phyloP scores from a whole-genome alignment of 2,888 invertebrate species.

The Deladenus siricidicola region DNA sequence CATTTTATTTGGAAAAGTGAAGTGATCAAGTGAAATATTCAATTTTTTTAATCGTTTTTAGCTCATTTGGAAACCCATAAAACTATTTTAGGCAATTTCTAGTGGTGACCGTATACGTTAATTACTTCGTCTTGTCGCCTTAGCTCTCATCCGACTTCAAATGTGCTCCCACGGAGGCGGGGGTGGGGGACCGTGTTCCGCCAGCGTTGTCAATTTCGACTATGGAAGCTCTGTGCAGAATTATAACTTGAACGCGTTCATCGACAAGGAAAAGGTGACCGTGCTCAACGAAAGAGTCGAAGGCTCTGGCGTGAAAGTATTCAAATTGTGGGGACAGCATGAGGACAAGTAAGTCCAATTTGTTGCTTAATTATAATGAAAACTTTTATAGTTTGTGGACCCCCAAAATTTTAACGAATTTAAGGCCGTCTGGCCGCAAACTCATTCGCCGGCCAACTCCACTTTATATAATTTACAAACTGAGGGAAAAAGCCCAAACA shows the following conservation, averaged over 20 bases:
- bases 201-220: constrained; percentile 22
- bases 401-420: too few relatives aligned
- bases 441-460: too few relatives aligned
- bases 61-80: too few relatives aligned
- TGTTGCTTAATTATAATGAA: background rate
- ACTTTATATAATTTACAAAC: background rate
- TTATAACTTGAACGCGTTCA: constrained; percentile 26
- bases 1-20: too few relatives aligned
- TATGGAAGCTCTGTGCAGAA: constrained; percentile 22
- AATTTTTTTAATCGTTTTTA: too few relatives aligned
- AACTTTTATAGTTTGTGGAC: background rate
- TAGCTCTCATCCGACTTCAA: too few relatives aligned
- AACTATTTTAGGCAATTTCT: too few relatives aligned
- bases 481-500: too few relatives aligned
- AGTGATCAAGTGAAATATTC: too few relatives aligned
- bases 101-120: too few relatives aligned
- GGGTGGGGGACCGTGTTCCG: constrained; percentile 20
- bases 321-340: constrained; percentile 60
- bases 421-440: too few relatives aligned
- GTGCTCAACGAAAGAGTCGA: constrained; percentile 82
- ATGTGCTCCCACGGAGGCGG: constrained; percentile 21
- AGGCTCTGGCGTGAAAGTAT: constrained; percentile 77
- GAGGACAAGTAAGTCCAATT: constrained; percentile 25
- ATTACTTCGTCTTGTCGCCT: too few relatives aligned
- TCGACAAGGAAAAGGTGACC: constrained; percentile 71